Percentiles rank a stretch among this genome's conserved stretches.
Conservation (phyloP, 2,797 vertebrate genomes). For the Tapera naevia region DNA sequence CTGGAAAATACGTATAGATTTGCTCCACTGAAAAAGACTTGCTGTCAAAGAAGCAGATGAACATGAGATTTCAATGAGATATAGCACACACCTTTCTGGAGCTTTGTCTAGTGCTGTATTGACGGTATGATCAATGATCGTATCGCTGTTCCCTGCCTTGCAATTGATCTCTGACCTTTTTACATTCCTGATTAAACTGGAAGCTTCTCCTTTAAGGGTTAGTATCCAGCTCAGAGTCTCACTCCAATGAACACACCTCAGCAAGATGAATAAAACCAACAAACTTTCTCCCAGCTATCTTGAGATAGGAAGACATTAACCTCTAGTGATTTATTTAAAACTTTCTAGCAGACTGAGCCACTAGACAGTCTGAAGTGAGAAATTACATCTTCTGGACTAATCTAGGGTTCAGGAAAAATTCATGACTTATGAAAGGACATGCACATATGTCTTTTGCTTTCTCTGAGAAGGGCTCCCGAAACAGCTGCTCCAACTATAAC, state of each 20-base stretch:
- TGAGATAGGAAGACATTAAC: background rate
- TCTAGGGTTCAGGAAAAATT: background rate
- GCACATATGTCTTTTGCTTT: background rate
- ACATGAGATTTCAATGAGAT: background rate
- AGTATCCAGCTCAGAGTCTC: background rate
- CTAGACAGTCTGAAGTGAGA: background rate
- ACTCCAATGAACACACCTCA: background rate
- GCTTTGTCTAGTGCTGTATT: background rate
- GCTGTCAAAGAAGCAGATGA: slow-evolving; percentile 44
- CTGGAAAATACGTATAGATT: slow-evolving; percentile 63
- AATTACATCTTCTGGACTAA: background rate
- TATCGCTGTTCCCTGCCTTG: background rate
- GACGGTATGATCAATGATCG: background rate
- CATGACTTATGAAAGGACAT: background rate
- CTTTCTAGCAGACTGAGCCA: background rate
- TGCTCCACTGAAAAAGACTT: slow-evolving; percentile 45
- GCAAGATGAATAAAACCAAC: background rate
- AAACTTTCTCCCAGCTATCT: fast-evolving
- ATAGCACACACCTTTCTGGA: background rate
- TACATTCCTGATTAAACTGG: background rate
- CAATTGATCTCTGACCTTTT: background rate
- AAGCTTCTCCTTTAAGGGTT: background rate
- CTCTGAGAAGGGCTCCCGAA: background rate
- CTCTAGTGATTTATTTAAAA: background rate
- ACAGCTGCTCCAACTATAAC: background rate